Percentiles rank a stretch among this genome's conserved stretches.
phyloP scores from a whole-genome alignment of 2,797 vertebrate species.

The Ceyx erithaca region DNA sequence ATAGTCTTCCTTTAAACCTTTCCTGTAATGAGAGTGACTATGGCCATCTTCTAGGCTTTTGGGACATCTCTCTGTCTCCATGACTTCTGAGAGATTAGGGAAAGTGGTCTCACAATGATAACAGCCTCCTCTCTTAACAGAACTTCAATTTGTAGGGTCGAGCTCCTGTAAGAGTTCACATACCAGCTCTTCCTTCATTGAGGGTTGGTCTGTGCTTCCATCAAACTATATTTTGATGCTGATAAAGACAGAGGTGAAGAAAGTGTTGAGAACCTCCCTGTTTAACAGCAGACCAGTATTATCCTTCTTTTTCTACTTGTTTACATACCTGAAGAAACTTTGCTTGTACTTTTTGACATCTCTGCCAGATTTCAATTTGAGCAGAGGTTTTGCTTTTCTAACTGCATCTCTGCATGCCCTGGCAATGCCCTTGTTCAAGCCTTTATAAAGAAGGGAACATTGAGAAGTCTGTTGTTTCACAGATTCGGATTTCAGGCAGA shows the following conservation, averaged over 20 bases:
- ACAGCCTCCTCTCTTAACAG: not conserved
- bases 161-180: not conserved
- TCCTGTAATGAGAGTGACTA: not conserved
- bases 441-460: not conserved
- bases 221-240: not conserved
- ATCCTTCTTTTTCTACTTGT: not conserved
- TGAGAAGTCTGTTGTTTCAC: not conserved
- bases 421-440: not conserved
- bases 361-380: not conserved
- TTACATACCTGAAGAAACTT: rapidly evolving
- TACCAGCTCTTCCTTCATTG: not conserved
- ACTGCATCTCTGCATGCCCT: not conserved
- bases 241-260: not conserved
- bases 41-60: not conserved
- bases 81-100: not conserved
- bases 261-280: not conserved
- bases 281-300: not conserved
- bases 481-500: not conserved
- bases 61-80: not conserved
- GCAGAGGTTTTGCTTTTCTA: not conserved
- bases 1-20: no score
- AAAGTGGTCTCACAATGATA: not conserved
- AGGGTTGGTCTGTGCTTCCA: not conserved
- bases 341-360: not conserved
- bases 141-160: not conserved